phyloP scores from a whole-genome alignment of 2,113 vertebrate genomes.

The Sebastes fasciatus region DNA sequence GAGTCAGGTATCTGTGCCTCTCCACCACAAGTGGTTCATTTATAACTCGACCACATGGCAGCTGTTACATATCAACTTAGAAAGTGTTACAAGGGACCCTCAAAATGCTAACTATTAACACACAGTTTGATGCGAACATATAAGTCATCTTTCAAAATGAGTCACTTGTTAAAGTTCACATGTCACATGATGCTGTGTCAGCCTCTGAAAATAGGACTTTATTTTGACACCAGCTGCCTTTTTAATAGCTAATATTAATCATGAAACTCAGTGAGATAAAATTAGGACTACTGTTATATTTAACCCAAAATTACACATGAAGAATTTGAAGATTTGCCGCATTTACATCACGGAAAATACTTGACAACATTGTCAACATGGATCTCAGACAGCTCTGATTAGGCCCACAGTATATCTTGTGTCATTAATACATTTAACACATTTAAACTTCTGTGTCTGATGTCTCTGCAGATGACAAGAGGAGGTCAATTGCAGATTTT shows the following conservation, averaged over 20 bases:
- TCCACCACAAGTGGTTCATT: constrained; percentile 61
- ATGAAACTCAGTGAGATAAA: not conserved
- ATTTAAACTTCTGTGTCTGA: constrained; percentile 2
- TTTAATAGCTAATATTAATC: not conserved
- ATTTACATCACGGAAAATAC: not conserved
- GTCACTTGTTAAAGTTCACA: not conserved
- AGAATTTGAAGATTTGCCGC: not conserved
- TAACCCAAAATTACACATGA: not conserved
- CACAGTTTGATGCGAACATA: not conserved
- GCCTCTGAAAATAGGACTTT: not conserved
- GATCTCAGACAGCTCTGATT: not conserved
- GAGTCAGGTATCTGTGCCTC: constrained; percentile 67
- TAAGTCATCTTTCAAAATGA: not conserved
- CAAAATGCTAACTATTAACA: constrained; percentile 15
- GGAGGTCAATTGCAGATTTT: constrained; percentile 72
- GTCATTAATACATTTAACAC: not conserved
- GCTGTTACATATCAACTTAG: constrained; percentile 56
- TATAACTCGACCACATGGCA: constrained; percentile 67
- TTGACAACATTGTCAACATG: not conserved
- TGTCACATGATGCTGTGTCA: not conserved
- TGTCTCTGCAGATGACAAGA: constrained; percentile 79
- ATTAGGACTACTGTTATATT: not conserved
- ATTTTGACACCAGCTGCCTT: not conserved
- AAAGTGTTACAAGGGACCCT: constrained; percentile 7
- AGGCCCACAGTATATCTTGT: not conserved